Conservation (phyloP, 2,797 vertebrate genomes). For the Artibeus jamaicensis region DNA sequence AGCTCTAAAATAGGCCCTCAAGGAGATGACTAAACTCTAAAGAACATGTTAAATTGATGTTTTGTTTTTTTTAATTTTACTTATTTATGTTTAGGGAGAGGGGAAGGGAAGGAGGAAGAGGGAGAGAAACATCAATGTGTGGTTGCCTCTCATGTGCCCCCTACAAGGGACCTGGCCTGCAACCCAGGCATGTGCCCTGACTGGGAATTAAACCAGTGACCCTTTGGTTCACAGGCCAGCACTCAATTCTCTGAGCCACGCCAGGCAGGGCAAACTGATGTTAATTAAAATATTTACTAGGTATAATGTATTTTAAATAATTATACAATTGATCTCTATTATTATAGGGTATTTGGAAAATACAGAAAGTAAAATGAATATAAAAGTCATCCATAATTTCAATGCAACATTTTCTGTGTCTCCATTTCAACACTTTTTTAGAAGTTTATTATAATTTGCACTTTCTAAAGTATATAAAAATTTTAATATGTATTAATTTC, state of each 20-base stretch:
- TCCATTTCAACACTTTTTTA: neutral
- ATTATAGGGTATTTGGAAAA: neutral
- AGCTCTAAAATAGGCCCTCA: neutral
- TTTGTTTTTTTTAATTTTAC: too few species aligned
- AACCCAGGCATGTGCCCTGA: too few species aligned
- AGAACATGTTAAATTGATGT: neutral
- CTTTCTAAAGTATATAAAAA: neutral
- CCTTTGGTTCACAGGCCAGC: too few species aligned
- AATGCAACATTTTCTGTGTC: neutral
- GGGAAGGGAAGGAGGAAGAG: too few species aligned
- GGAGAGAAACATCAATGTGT: too few species aligned
- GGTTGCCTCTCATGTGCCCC: too few species aligned
- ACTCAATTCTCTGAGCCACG: too few species aligned
- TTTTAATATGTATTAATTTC: neutral
- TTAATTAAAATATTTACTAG: neutral
- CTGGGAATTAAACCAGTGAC: too few species aligned
- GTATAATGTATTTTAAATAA: neutral
- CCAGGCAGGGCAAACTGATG: neutral
- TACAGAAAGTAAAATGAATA: neutral
- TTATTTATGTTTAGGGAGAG: too few species aligned
- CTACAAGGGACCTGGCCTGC: too few species aligned
- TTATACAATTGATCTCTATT: neutral
- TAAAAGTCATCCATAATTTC: neutral
- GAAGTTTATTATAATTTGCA: neutral
- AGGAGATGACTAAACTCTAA: neutral